These are phyloP conservation scores for Caradrina clavipalpis DNA, from an alignment of 2,888 invertebrate species.

Conservation along the genomic window DNA sequence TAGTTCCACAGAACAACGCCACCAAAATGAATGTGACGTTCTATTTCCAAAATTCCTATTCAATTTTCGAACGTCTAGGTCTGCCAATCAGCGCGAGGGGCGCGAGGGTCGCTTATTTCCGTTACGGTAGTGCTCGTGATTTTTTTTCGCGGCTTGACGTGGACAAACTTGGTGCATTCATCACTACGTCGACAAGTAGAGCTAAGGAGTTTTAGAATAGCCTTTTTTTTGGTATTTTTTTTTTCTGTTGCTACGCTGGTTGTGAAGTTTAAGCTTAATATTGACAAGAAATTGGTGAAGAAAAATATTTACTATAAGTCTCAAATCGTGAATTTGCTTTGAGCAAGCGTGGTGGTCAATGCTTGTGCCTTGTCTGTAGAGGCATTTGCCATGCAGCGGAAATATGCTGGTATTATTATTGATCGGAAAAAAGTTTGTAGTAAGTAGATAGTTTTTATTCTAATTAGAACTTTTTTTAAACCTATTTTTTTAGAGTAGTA, in stretches of 20 bases:
- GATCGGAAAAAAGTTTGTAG: too few relatives aligned
- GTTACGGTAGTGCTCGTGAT: slow-evolving; percentile 74
- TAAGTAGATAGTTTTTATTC: too few relatives aligned
- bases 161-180: slow-evolving; percentile 87
- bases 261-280: background rate
- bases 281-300: too few relatives aligned
- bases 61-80: slow-evolving; percentile 68
- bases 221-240: background rate
- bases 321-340: too few relatives aligned
- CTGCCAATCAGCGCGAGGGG: slow-evolving; percentile 83
- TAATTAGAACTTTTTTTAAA: too few relatives aligned
- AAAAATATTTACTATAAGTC: too few relatives aligned
- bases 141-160: slow-evolving; percentile 83
- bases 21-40: slow-evolving; percentile 37
- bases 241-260: background rate
- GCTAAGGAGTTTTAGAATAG: slow-evolving; percentile 60
- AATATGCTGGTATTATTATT: too few relatives aligned
- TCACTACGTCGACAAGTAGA: slow-evolving; percentile 76
- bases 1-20: background rate
- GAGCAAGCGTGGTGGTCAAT: too few relatives aligned
- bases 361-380: too few relatives aligned
- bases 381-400: too few relatives aligned
- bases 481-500: too few relatives aligned
- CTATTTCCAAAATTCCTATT: slow-evolving; percentile 61
- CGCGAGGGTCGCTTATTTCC: slow-evolving; percentile 81